These are phyloP conservation scores for Prosopocoilus inquinatus DNA, from an alignment of 2,888 invertebrate species.

Conservation along the genomic window DNA sequence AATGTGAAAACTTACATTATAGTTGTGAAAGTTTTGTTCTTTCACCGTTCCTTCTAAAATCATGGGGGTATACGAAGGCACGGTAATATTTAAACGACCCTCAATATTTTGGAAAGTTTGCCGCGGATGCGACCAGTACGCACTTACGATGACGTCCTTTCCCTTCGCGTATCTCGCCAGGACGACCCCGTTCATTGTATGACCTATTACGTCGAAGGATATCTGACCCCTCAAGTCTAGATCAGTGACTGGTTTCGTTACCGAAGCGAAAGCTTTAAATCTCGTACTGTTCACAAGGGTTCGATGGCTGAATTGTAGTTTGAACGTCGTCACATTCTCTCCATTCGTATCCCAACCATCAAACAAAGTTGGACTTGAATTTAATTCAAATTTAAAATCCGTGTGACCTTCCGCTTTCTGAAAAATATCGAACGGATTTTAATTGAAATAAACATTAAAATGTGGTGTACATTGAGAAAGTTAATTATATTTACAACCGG, in stretches of 20 bases:
- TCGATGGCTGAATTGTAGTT: slow-evolving; percentile 55
- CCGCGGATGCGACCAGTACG: slow-evolving; percentile 64
- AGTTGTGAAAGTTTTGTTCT: slow-evolving; percentile 67
- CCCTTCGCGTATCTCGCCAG: slow-evolving; percentile 58
- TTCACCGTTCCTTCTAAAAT: slow-evolving; percentile 62
- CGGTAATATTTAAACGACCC: slow-evolving; percentile 68
- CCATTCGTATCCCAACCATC: slow-evolving; percentile 3
- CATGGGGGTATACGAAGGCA: slow-evolving; percentile 73
- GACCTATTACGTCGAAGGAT: slow-evolving; percentile 53
- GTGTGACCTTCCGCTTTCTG: slow-evolving; percentile 70
- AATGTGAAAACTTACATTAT: slow-evolving; percentile 58
- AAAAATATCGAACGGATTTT: neutral
- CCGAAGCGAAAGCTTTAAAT: slow-evolving; percentile 61
- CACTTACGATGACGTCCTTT: slow-evolving; percentile 58
- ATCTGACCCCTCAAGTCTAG: slow-evolving; percentile 63
- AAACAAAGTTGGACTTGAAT: slow-evolving; percentile 33
- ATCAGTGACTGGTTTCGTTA: slow-evolving; percentile 65
- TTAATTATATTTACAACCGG: too few species aligned
- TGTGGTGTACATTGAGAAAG: too few species aligned
- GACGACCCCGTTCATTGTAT: slow-evolving; percentile 40
- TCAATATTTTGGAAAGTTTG: slow-evolving; percentile 67
- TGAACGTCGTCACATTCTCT: slow-evolving; percentile 36
- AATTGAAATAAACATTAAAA: too few species aligned
- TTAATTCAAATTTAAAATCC: slow-evolving; percentile 59
- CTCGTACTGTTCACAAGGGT: slow-evolving; percentile 55